Conservation (phyloP, 1,140 invertebrate species). For the Pseudobourletiella spinata region DNA sequence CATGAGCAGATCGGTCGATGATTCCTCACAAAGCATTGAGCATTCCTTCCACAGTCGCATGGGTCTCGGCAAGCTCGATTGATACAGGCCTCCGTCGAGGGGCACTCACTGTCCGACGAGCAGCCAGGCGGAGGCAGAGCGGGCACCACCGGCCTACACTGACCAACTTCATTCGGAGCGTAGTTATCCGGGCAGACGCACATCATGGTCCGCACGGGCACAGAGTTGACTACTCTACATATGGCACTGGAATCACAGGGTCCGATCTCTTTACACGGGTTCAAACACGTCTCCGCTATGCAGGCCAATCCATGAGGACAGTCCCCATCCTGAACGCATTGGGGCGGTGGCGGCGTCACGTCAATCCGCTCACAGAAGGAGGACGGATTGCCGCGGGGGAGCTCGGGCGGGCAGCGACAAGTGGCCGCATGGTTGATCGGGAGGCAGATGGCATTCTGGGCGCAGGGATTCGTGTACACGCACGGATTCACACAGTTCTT, state of each 20-base stretch:
- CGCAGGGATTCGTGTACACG: conserved; percentile 55
- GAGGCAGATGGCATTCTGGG: conserved; percentile 64
- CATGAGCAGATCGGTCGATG: conserved; percentile 80
- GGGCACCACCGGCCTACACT: conserved; percentile 59
- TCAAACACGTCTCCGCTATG: conserved; percentile 63
- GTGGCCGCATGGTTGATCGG: conserved; percentile 62
- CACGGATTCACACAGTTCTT: conserved; percentile 80
- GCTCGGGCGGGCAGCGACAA: conserved; percentile 61
- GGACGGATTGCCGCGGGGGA: conserved; percentile 58
- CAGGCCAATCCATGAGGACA: conserved; percentile 71
- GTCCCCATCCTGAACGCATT: conserved; percentile 66
- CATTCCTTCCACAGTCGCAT: conserved; percentile 76
- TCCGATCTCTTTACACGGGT: conserved; percentile 63
- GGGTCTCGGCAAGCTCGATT: conserved; percentile 75
- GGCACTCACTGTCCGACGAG: conserved; percentile 65
- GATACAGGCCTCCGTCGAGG: conserved; percentile 65
- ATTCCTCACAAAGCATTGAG: conserved; percentile 68
- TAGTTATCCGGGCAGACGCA: conserved; percentile 74
- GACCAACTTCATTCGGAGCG: conserved; percentile 63
- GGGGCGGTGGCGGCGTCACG: conserved; percentile 40
- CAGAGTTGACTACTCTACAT: conserved; percentile 68
- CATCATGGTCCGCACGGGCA: conserved; percentile 71
- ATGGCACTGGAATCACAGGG: conserved; percentile 60
- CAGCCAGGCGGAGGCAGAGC: conserved; percentile 61
- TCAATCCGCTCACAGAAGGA: conserved; percentile 56